These are phyloP conservation scores for Lasioglossum vierecki DNA, from an alignment of 2,888 invertebrate genomes.

Conservation along the genomic window DNA sequence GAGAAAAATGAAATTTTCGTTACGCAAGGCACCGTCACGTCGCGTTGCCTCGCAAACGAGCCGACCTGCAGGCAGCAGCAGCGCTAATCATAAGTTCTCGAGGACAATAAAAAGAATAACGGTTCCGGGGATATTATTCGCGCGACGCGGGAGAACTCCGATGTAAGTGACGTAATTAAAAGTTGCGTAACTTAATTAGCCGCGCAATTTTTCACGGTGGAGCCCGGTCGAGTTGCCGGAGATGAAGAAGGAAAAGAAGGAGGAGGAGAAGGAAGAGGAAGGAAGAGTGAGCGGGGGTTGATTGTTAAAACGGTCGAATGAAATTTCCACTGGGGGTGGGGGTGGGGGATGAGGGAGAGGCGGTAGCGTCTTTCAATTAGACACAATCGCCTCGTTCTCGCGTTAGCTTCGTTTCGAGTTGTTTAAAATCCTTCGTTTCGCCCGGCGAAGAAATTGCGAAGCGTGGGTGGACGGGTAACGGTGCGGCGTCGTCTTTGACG, in stretches of 20 bases:
- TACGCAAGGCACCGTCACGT: background rate
- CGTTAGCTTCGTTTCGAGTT: slow-evolving; percentile 51
- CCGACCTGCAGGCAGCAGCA: background rate
- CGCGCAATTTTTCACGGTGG: slow-evolving; percentile 47
- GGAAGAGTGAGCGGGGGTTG: background rate
- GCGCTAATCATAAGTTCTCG: slow-evolving; percentile 3
- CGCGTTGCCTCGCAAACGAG: background rate
- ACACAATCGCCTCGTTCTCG: slow-evolving; percentile 51
- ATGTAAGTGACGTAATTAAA: slow-evolving; percentile 48
- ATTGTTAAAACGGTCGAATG: slow-evolving; percentile 62
- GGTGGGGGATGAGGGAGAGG: background rate
- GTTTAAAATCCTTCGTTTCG: slow-evolving; percentile 45
- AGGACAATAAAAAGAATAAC: slow-evolving; percentile 2
- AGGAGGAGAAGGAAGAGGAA: background rate
- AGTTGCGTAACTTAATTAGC: slow-evolving; percentile 59
- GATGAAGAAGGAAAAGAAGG: background rate
- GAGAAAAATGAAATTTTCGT: background rate
- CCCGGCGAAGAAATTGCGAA: slow-evolving; percentile 32
- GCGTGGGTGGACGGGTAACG: background rate
- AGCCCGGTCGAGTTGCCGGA: background rate
- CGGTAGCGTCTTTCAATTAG: slow-evolving; percentile 59
- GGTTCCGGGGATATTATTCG: slow-evolving; percentile 35
- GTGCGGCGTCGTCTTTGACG: slow-evolving; percentile 8
- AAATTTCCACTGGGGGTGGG: slow-evolving; percentile 37
- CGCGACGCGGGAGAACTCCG: slow-evolving; percentile 9